These are phyloP conservation scores for Liolophura sinensis DNA, from an alignment of 1,140 invertebrate species.

Conservation along the genomic window DNA sequence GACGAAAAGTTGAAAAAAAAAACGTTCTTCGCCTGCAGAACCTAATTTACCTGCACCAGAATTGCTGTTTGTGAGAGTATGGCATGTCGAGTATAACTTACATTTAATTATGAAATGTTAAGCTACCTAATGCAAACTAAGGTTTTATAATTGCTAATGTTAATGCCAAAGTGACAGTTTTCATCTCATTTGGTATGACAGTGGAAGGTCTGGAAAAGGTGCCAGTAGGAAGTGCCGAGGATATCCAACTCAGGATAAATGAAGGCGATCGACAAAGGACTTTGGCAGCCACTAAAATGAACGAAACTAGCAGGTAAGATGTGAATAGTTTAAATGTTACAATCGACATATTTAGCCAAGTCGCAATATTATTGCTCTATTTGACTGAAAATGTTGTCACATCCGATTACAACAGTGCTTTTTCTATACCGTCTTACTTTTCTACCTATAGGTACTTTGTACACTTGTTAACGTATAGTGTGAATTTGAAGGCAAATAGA, in stretches of 20 bases:
- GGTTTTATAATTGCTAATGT: neutral
- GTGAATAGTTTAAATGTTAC: conserved; percentile 24
- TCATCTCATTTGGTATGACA: neutral
- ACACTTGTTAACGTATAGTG: neutral
- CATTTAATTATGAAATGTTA: no score
- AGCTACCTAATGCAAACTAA: no score
- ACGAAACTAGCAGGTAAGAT: conserved; percentile 63
- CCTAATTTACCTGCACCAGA: no score
- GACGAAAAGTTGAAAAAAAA: neutral
- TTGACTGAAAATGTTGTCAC: neutral
- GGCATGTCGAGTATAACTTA: neutral
- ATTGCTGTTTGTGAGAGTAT: neutral
- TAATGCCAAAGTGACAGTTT: no score
- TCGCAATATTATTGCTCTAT: conserved; percentile 1
- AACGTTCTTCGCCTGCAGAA: neutral
- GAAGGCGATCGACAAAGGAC: conserved; percentile 64
- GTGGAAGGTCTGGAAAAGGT: conserved; percentile 18
- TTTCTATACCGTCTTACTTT: no score
- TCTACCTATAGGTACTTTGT: neutral
- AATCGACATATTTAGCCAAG: conserved; percentile 1
- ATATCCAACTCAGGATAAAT: conserved; percentile 62
- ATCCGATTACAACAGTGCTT: neutral
- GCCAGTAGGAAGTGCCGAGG: conserved; percentile 60
- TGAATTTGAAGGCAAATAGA: no score
- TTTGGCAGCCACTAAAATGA: conserved; percentile 67